Percentiles rank a stretch among this genome's conserved stretches.
Evolutionary conservation across 2,113 vertebrate species (phyloP).

Genomic region (Mormyrus lacerda): DNA sequence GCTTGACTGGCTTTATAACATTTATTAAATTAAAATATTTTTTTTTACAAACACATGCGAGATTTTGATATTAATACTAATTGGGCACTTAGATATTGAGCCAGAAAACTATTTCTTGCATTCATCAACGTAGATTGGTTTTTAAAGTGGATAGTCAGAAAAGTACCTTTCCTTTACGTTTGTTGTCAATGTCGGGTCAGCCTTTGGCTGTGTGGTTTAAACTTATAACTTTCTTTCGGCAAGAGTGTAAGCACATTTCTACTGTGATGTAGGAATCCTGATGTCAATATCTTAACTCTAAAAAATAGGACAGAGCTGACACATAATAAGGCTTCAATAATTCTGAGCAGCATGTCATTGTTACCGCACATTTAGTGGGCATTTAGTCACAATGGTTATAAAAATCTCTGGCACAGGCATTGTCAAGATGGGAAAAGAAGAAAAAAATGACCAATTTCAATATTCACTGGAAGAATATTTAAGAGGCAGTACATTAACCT

Average conservation of each 20-base stretch:
- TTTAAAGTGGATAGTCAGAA: neutral
- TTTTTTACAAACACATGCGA: neutral
- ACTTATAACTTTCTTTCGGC: neutral
- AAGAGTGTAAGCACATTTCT: neutral
- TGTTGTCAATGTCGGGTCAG: neutral
- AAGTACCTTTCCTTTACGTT: neutral
- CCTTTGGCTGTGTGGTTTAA: neutral
- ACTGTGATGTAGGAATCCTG: neutral
- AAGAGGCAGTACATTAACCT: neutral
- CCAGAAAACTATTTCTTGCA: neutral
- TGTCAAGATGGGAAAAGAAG: conserved; percentile 4
- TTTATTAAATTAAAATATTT: neutral
- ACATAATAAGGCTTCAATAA: neutral
- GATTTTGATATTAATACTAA: neutral
- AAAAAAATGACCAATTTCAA: neutral
- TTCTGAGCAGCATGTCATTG: neutral
- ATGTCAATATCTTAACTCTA: neutral
- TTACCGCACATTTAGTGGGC: neutral
- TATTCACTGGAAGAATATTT: neutral
- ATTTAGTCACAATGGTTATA: neutral
- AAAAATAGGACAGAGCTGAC: neutral
- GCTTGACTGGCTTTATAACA: neutral
- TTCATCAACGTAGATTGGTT: neutral
- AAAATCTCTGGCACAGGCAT: neutral
- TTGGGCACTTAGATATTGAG: neutral